Evolutionary conservation across 2,113 vertebrate species (phyloP).

Genomic region (Eudyptes chrysolophus): DNA sequence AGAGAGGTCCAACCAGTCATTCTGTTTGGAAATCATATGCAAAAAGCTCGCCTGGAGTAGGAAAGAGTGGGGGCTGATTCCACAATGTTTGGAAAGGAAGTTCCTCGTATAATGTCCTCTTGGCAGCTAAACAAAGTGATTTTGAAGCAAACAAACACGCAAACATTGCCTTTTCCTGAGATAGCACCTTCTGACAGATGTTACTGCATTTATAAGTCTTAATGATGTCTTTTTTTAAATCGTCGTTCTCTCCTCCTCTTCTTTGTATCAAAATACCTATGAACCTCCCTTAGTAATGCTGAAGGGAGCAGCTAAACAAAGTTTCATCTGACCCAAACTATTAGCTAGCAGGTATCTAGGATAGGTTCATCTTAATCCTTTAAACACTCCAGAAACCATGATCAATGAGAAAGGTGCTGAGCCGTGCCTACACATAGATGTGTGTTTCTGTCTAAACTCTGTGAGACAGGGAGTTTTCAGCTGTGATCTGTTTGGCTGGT

Average conservation of each 20-base stretch:
- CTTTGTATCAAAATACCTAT: background rate
- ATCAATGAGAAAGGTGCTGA: background rate
- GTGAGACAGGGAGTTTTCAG: background rate
- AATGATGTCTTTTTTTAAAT: background rate
- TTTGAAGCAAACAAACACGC: background rate
- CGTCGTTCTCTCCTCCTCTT: background rate
- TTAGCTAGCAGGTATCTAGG: background rate
- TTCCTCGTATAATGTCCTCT: background rate
- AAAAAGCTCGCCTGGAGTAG: background rate
- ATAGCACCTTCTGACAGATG: background rate
- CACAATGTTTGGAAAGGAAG: background rate
- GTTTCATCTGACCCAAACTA: background rate
- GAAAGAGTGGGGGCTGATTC: background rate
- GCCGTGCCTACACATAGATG: background rate
- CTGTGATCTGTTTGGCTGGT: background rate
- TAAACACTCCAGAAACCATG: background rate
- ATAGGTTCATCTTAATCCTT: background rate
- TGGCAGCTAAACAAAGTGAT: slow-evolving; percentile 16
- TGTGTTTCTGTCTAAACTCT: background rate
- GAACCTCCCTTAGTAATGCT: background rate
- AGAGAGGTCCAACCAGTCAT: background rate
- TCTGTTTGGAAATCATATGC: background rate
- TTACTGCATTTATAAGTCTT: background rate
- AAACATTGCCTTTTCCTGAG: slow-evolving; percentile 6
- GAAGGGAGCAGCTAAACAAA: background rate